These are phyloP conservation scores for Leptinotarsa undecemlineata DNA, from an alignment of 1,140 invertebrate species.

Conservation along the genomic window DNA sequence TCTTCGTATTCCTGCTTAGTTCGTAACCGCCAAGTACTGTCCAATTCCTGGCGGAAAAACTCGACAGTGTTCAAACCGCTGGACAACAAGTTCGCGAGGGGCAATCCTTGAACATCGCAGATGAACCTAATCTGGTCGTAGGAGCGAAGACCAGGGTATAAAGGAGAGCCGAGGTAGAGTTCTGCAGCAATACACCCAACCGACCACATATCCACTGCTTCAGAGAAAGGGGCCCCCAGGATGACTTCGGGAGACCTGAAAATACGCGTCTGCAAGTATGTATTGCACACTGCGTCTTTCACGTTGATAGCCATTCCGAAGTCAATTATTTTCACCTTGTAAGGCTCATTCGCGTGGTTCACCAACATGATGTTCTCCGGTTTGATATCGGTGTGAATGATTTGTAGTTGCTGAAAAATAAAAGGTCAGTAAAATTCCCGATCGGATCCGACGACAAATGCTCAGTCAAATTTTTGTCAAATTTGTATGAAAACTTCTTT, in stretches of 20 bases:
- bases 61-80: constrained; percentile 97
- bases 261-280: constrained; percentile 98
- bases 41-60: constrained; percentile 97
- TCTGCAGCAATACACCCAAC: constrained; percentile 99
- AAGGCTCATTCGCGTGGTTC: constrained; percentile 95
- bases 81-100: constrained; percentile 98
- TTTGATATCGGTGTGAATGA: constrained; percentile 99
- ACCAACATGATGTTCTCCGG: constrained; percentile 99
- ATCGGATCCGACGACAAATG: no score
- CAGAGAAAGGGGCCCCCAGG: constrained; percentile 96
- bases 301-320: constrained; percentile 99
- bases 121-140: constrained; percentile 98
- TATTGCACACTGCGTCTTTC: constrained; percentile 98
- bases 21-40: constrained; percentile 97
- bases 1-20: constrained; percentile 97
- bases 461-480: no score
- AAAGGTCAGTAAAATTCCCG: constrained; percentile 21
- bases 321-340: constrained; percentile 97
- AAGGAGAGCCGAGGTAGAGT: constrained; percentile 97
- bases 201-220: constrained; percentile 99
- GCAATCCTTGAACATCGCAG: constrained; percentile 88
- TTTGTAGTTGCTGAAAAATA: constrained; percentile 83
- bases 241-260: constrained; percentile 99
- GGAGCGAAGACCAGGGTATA: constrained; percentile 98
- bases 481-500: no score